Evolutionary conservation across 2,888 invertebrate genomes (phyloP), one percentile per base, ranked within the genome.

Genomic region (Lamellibrachia satsuma): DNA sequence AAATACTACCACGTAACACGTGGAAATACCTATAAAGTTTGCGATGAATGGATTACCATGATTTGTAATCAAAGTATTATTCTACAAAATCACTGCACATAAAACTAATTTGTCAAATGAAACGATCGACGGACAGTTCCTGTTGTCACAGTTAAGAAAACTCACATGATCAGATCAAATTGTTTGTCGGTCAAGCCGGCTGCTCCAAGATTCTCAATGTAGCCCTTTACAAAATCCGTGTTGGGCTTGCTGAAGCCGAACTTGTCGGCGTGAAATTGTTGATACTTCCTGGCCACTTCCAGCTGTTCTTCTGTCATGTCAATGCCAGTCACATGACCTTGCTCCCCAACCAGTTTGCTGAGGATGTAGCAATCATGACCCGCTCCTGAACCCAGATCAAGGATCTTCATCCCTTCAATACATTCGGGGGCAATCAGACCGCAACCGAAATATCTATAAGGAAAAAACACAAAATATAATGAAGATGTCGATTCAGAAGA

Each of bases 291-390:
- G 0, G 96, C 95, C 0, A 95, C 94, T n/a, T 93, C 94, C 55
- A 96, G 93, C 96, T 96, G 96, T 94, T 95, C 95, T 93, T 95
- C 95, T 90, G 96, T 96, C 96, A 96, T 96, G 92, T 96, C 96
- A 7, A 96, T 92, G 1, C 96, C 96, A 15, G 95, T 95, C 51
- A 96, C 95, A 93, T 93, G 93, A 39, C 96, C 96, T 55, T 95
- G 93, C 90, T 93, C 93, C 22, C 96, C 96, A 90, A 96, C 95
- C 92, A 96, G 94, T 92, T 95, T 95, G 92, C 95, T 95, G n/a
- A 96, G 93, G 15, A 95, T 95, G 93, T 94, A 96, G 93, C 95
- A 95, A 93, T 96, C 96, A 52, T 95, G 94, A 11, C 96, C 96
- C 92, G 95, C 94, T 7, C 96, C 96, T 94, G 95, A 95, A 7